Evolutionary conservation across 2,797 vertebrate genomes (phyloP), one percentile per base, ranked within the genome.

Genomic region (Eutrigla gurnardus): DNA sequence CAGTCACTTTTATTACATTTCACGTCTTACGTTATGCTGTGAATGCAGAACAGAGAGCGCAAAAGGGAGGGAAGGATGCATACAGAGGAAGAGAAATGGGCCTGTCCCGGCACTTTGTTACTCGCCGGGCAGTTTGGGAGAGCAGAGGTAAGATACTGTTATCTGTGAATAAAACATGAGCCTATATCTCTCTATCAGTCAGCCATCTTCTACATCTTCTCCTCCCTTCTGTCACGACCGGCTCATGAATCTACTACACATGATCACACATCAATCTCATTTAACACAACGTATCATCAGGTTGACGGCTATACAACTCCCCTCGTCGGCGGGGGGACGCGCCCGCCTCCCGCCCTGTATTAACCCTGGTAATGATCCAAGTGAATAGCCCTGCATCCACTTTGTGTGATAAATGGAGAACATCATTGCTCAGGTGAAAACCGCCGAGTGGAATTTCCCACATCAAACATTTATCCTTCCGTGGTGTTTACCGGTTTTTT

Each of bases 401-500:
- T 90, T 89, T 87, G 86, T 83, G 82, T 87, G 90, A 91, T 85
- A 86, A 88, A 92, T 90, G 91, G 87, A 77, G 86, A 89, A 88
- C 89, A 92, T 89, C 81, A 85, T 86, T 80, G 90, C 88, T 89
- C 81, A 88, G 91, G 87, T 90, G 90, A 91, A 91, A 88, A 88
- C 83, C 79, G 75, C 83, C 63, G 68, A 83, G 86, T 82, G 83
- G 87, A 91, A 85, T 92, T 92, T 90, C 91, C 92, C 92, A 93
- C 92, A 93, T 94, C 92, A 94, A 94, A 93, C 92, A 93, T 93
- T 93, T 93, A 94, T 94, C 90, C 91, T 90, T 90, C 77, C 81
- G 69, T 65, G 70, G 85, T 73, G 84, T 88, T 68, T 85, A 76
- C 81, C 75, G 71, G 77, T 85, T 74, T 50, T 25, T 25, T 25